Conservation (phyloP, 2,113 vertebrate species). For the Podocnemis expansa region DNA sequence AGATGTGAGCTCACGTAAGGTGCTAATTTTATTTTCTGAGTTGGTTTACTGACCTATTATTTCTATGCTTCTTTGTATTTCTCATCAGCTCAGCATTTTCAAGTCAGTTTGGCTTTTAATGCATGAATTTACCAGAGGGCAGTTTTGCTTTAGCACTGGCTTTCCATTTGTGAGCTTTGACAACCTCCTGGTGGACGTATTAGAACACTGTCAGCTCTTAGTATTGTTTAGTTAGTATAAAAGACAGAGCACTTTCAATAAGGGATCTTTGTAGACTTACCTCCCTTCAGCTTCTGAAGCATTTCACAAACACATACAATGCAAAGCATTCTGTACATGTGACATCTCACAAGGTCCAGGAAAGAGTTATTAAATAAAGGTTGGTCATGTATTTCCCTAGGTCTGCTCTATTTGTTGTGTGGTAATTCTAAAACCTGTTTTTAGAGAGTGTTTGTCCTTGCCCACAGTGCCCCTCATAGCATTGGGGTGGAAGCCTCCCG, state of each 20-base stretch:
- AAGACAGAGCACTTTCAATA: neutral
- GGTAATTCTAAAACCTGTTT: neutral
- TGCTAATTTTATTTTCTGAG: neutral
- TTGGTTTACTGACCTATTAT: neutral
- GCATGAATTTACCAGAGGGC: neutral
- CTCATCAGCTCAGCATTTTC: neutral
- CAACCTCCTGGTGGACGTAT: slow-evolving; percentile 38
- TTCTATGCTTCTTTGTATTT: neutral
- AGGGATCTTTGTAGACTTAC: neutral
- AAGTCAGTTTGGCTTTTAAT: neutral
- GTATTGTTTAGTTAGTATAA: neutral
- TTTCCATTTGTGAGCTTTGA: slow-evolving; percentile 9
- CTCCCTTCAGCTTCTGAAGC: neutral
- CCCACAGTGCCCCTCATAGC: neutral
- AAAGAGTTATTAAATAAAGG: neutral
- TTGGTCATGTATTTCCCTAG: neutral
- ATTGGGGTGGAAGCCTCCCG: neutral
- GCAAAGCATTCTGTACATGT: neutral
- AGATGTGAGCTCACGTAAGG: neutral
- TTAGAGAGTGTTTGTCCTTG: neutral
- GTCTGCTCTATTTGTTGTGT: neutral
- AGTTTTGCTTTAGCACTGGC: neutral
- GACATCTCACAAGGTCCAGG: neutral
- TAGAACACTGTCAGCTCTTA: neutral
- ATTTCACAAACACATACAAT: neutral